Base-by-base conservation (phyloP, 2,797 vertebrate species). In the Brachyalestes nurse region DNA sequence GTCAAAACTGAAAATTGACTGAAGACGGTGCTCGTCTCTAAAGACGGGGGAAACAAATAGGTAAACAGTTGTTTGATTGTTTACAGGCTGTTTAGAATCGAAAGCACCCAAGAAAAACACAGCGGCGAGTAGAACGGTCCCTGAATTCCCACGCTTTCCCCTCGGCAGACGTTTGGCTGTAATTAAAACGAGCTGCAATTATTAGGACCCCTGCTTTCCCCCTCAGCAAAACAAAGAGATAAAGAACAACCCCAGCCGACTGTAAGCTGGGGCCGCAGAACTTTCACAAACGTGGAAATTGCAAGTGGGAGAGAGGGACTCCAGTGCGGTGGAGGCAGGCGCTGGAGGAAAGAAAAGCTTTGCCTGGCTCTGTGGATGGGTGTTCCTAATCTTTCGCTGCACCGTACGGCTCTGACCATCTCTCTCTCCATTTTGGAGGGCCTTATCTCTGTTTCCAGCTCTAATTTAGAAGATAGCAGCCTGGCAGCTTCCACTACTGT, bases 371-470 rank as follows among this genome's bases (percentile, higher is more conserved):
- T 60, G 72, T 61, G 75, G 65, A 83, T 71, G 82, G 84, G 78
- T 81, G 75, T 81, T 87, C 67, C 69, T 81, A 81, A 81, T 81
- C 84, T 84, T 80, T 72, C 28, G 47, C 79, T 72, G 53, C 75
- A 74, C 61, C 47, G 72, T 77, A 66, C 80, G 17, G 58, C 62
- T 81, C 77, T 53, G 38, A 49, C 79, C 69, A 75, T 87, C 84
- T 81, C 72, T 67, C 74, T 58, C 76, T 80, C 69, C 82, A 19
- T 78, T 86, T 75, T 77, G 80, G 72, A 86, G 66, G 23, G 69
- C 75, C 81, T 86, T 87, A 87, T 87, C 86, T 87, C 79, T 42
- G 51, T 78, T 80, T 77, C 81, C 84, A 86, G 86, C 75, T 76
- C 75, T 86, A 85, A 83, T 82, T 82, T 84, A 72, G 80, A 40